These are phyloP conservation scores for Actenoides lindsayi DNA, from an alignment of 2,113 vertebrate species.

Conservation along the genomic window DNA sequence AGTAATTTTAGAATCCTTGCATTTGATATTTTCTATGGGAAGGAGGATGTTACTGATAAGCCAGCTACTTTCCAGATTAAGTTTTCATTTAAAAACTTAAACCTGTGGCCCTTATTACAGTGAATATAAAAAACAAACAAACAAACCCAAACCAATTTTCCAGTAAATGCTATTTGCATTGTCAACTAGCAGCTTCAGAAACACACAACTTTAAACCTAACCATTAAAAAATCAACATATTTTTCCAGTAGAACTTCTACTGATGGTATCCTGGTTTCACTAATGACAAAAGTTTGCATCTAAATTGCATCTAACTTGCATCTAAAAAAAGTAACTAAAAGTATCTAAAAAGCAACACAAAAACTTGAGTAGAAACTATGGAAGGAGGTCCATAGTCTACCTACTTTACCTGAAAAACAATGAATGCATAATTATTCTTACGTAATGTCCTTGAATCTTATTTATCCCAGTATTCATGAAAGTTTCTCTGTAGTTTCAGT, in stretches of 20 bases:
- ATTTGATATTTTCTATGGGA: background rate
- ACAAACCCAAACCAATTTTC: background rate
- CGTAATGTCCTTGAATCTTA: background rate
- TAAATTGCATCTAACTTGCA: too few relatives aligned
- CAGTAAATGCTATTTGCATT: background rate
- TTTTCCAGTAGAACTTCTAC: background rate
- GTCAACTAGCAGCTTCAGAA: background rate
- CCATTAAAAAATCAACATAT: background rate
- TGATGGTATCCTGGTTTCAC: background rate
- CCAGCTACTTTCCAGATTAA: background rate
- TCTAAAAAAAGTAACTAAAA: too few relatives aligned
- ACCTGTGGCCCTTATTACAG: background rate
- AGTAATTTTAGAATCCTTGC: background rate
- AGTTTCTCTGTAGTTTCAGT: background rate
- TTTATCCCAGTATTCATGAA: background rate
- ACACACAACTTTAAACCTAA: background rate
- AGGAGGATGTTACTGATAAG: background rate
- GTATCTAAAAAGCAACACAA: background rate
- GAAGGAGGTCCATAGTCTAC: background rate
- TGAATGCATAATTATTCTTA: background rate
- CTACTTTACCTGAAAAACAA: background rate
- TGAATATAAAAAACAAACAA: background rate
- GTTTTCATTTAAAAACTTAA: background rate
- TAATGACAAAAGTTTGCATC: background rate
- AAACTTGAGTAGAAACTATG: background rate